Percentiles rank a stretch among this genome's conserved stretches.
Conservation (phyloP, 2,888 invertebrate species). For the Drosophila neoperkinsi region DNA sequence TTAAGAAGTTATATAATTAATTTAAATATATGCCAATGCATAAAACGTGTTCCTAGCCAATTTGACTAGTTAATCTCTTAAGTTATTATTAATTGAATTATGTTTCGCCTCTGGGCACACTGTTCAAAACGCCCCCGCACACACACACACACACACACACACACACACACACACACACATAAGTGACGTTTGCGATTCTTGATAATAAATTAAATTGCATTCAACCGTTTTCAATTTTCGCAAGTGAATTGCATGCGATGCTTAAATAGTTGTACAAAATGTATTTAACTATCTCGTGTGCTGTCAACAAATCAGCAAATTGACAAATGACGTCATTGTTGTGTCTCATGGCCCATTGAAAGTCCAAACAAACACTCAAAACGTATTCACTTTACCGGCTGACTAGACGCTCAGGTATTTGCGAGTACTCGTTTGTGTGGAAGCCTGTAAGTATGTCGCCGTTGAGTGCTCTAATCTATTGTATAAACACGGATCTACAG, state of each 20-base stretch:
- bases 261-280: constrained; percentile 52
- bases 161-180: constrained; percentile 3
- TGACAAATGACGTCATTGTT: constrained; percentile 75
- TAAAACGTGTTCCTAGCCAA: constrained; percentile 23
- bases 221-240: constrained; percentile 47
- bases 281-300: constrained; percentile 58
- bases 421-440: constrained; percentile 6
- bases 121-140: constrained; percentile 42
- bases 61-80: constrained; percentile 1
- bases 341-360: constrained; percentile 60
- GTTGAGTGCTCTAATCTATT: constrained; percentile 37
- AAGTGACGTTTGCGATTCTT: constrained; percentile 31
- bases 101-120: constrained; percentile 25
- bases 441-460: constrained; percentile 14
- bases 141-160: constrained; percentile 5
- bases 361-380: constrained; percentile 46
- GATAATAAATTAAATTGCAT: constrained; percentile 59
- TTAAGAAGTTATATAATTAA: constrained; percentile 11
- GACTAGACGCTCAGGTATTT: constrained; percentile 57
- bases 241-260: constrained; percentile 51
- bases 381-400: constrained; percentile 23
- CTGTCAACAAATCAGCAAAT: constrained; percentile 60
- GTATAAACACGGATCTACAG: constrained; percentile 34
- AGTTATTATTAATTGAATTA: constrained; percentile 14
- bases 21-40: constrained; percentile 30